These are phyloP conservation scores for Eristalinus aeneus DNA, from an alignment of 2,888 invertebrate genomes.

Conservation along the genomic window DNA sequence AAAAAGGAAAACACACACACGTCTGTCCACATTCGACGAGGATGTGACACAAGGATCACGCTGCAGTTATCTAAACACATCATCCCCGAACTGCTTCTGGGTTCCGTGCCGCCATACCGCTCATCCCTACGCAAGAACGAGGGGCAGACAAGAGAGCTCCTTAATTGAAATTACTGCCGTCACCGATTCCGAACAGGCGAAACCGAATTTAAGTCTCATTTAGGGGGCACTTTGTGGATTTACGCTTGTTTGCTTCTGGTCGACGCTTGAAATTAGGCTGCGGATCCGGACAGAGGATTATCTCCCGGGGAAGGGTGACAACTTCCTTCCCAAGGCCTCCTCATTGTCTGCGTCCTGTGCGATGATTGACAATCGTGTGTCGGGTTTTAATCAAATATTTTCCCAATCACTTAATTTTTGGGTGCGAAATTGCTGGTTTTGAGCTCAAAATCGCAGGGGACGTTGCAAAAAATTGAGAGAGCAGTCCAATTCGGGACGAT, in stretches of 20 bases:
- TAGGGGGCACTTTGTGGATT: slow-evolving; percentile 81
- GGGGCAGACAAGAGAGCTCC: slow-evolving; percentile 67
- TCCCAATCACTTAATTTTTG: slow-evolving; percentile 79
- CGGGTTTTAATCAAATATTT: slow-evolving; percentile 79
- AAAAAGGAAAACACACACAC: slow-evolving; percentile 49
- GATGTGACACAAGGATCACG: slow-evolving; percentile 40
- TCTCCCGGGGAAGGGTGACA: slow-evolving; percentile 67
- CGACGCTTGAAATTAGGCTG: slow-evolving; percentile 61
- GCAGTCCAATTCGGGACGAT: neutral
- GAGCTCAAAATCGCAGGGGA: slow-evolving; percentile 69
- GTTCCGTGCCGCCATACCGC: slow-evolving; percentile 40
- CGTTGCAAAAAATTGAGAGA: slow-evolving; percentile 5
- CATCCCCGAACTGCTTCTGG: slow-evolving; percentile 29
- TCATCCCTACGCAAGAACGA: slow-evolving; percentile 51
- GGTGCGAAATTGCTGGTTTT: slow-evolving; percentile 62
- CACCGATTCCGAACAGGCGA: slow-evolving; percentile 73
- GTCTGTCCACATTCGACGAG: neutral
- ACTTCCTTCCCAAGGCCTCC: slow-evolving; percentile 68
- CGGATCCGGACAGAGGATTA: slow-evolving; percentile 62
- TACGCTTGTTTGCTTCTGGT: slow-evolving; percentile 74
- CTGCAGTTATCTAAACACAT: slow-evolving; percentile 57
- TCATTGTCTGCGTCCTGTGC: slow-evolving; percentile 37
- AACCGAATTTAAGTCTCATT: slow-evolving; percentile 81
- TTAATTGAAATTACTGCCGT: slow-evolving; percentile 79
- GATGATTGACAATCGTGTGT: slow-evolving; percentile 78